Conservation (phyloP, 2,797 vertebrate genomes). For the Pseudochaenichthys georgianus region DNA sequence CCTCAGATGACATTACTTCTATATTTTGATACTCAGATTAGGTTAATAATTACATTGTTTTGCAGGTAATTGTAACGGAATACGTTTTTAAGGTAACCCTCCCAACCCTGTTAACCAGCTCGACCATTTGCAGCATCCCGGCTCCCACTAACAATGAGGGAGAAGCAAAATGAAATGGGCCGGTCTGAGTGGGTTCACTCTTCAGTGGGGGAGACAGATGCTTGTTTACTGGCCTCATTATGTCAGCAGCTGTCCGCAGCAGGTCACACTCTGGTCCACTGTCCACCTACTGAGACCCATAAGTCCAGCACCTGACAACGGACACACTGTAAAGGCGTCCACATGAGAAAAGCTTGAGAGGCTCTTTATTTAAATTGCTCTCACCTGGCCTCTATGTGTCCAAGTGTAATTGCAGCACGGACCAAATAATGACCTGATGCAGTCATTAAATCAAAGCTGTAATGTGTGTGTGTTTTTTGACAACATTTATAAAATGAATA, state of each 20-base stretch:
- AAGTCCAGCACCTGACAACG: constrained; percentile 69
- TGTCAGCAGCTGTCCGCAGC: constrained; percentile 84
- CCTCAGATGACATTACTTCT: no score
- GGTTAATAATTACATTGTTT: no score
- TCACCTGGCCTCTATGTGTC: constrained; percentile 32
- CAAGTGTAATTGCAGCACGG: constrained; percentile 13
- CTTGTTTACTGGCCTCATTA: constrained; percentile 89
- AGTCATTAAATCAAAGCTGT: constrained; percentile 13
- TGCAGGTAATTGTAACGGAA: no score
- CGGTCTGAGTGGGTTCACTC: constrained; percentile 59
- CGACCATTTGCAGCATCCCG: constrained; percentile 54
- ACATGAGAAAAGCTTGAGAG: constrained; percentile 51
- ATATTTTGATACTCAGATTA: no score
- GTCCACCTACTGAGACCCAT: constrained; percentile 81
- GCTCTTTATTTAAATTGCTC: constrained; percentile 62
- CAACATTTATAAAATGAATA: background rate
- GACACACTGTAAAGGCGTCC: constrained; percentile 56
- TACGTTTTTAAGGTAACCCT: no score
- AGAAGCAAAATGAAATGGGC: constrained; percentile 52
- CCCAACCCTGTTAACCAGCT: constrained; percentile 22
- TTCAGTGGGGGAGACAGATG: constrained; percentile 81
- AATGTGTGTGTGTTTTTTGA: background rate
- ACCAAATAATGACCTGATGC: constrained; percentile 17
- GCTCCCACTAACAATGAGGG: constrained; percentile 53
- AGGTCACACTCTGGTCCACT: constrained; percentile 80